Base-by-base conservation (phyloP, 2,888 invertebrate species). In the Xiphydria camelus region DNA sequence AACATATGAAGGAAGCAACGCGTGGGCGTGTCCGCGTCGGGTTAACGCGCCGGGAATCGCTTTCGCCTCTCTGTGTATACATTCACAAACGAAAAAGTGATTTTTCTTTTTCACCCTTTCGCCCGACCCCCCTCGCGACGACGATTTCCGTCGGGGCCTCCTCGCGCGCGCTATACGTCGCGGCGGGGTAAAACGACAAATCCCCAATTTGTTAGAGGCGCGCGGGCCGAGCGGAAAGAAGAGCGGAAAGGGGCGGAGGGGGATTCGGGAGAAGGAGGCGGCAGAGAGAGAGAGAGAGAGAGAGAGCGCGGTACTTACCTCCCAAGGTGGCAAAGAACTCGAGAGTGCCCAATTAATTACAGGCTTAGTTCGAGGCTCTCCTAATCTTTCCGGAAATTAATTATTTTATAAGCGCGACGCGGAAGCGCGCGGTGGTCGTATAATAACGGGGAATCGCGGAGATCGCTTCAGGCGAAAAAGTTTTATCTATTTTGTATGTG, bases 301-400 rank as follows among this genome's bases (percentile, higher is more conserved):
- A 29, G 29, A 29, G 6, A 12, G 29, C 29, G 29, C 29, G 53
- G 50, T 53, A 39, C 49, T 47, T 49, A 51, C 47, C 53, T 45
- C 49, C 51, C 47, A 44, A 45, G 48, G 22, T 17, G 46, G 14
- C 6, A 20, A 49, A 49, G 45, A 51, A 47, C 39, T 46, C 17
- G 23, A 18, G 36, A 44, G 47, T 55, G 50, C 56, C 55, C 57
- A 56, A 64, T 64, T 64, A 64, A 64, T 60, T 61, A 53, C 47
- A 53, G 56, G 54, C 61, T 62, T 62, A 62, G 59, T 61, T 54
- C 49, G 42, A n/a, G n/a, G 47, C 44, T 36, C 51, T 45, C 37
- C 51, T 58, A 59, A 58, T 55, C 54, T 53, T 31, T 40, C 35
- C 29, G 29, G 12, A 7, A 12, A 29, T 29, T 29, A 29, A 29